Evolutionary conservation across 2,888 invertebrate genomes (phyloP).

Genomic region (Selenia dentaria): DNA sequence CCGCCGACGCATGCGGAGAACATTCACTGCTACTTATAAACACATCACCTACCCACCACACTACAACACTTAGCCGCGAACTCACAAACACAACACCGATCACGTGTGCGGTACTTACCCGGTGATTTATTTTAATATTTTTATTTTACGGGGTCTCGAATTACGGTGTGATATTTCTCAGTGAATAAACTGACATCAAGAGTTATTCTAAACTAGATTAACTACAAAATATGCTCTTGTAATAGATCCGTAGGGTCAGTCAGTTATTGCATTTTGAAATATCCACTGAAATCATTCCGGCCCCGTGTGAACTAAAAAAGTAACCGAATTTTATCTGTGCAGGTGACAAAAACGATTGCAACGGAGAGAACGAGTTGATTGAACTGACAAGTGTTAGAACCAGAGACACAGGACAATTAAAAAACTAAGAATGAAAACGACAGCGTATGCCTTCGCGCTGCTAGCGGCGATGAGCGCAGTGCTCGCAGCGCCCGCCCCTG

Average conservation of each 20-base stretch:
- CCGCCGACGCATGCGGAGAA: not conserved
- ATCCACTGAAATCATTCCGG: not conserved
- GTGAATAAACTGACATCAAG: too few relatives aligned
- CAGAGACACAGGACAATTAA: not conserved
- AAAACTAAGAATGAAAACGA: constrained; percentile 14
- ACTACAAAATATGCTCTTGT: too few relatives aligned
- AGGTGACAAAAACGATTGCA: constrained; percentile 44
- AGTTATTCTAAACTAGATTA: too few relatives aligned
- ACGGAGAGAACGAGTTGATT: constrained; percentile 37
- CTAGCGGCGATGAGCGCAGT: constrained; percentile 41
- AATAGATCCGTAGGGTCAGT: too few relatives aligned
- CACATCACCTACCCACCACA: not conserved
- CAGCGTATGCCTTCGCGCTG: constrained; percentile 41
- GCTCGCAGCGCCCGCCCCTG: constrained; percentile 50
- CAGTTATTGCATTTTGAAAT: too few relatives aligned
- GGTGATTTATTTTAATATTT: not conserved
- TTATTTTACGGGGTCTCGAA: constrained; percentile 3
- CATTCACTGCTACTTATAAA: not conserved
- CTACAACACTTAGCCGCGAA: not conserved
- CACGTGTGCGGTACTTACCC: constrained; percentile 15
- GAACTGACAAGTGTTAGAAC: not conserved
- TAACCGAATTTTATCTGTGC: constrained; percentile 18
- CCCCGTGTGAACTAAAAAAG: not conserved
- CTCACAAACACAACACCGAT: not conserved
- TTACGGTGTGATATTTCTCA: constrained; percentile 2